A percentile compares a stretch with the other conserved stretches of the same genome.
Evolutionary conservation across 2,888 invertebrate species (phyloP).

Genomic region (Neoitamus cyanurus): DNA sequence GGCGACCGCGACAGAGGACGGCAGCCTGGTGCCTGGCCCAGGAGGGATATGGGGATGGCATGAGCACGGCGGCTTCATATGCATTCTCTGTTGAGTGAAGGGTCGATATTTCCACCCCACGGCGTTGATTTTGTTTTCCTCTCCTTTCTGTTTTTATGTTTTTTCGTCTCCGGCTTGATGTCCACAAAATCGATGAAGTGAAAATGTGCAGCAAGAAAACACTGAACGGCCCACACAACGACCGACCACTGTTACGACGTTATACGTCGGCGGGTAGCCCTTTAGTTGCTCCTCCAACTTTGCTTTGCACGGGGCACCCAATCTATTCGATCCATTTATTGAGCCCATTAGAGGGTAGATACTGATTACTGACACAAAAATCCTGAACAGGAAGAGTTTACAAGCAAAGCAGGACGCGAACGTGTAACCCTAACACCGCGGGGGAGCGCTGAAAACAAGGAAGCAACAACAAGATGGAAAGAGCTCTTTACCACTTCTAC

Average conservation of each 20-base stretch:
- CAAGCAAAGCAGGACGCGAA: not conserved
- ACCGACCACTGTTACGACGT: not conserved
- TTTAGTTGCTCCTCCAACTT: not conserved
- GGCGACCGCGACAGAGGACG: not conserved
- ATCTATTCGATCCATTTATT: too few species aligned
- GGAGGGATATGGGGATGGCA: not conserved
- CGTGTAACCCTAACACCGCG: not conserved
- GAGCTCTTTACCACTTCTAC: not conserved
- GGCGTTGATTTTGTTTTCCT: not conserved
- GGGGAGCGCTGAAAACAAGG: not conserved
- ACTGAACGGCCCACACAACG: too few species aligned
- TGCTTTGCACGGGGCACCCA: not conserved
- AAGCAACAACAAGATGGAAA: not conserved
- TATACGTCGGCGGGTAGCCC: not conserved
- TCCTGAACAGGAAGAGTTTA: not conserved
- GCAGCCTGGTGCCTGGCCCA: not conserved
- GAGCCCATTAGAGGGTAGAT: not conserved
- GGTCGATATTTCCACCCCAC: constrained; percentile 23
- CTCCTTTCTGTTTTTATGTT: constrained; percentile 14
- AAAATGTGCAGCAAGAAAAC: constrained; percentile 13
- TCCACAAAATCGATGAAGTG: constrained; percentile 26
- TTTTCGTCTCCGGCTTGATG: constrained; percentile 8
- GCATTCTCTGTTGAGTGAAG: constrained; percentile 1
- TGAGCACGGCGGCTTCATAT: not conserved
- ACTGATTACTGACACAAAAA: not conserved